These are phyloP conservation scores for Diorhabda elongata DNA, from an alignment of 1,140 invertebrate genomes.

Conservation along the genomic window DNA sequence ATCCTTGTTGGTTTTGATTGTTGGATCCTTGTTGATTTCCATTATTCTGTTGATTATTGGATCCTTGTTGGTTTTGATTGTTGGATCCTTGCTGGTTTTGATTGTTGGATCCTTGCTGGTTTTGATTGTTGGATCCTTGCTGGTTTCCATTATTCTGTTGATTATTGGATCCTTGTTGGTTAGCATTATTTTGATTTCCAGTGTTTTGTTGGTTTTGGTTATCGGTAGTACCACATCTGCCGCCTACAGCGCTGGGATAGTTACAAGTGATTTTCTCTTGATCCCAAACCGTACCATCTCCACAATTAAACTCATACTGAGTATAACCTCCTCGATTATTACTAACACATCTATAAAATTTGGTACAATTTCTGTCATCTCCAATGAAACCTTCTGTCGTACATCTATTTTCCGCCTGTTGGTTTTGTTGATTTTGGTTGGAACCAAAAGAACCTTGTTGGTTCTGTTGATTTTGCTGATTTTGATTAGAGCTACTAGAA, in stretches of 20 bases:
- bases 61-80: slow-evolving; percentile 15
- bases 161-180: slow-evolving; percentile 13
- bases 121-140: slow-evolving; percentile 4
- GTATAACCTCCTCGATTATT: slow-evolving; percentile 51
- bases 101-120: slow-evolving; percentile 32
- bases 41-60: slow-evolving; percentile 18
- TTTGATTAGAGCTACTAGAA: slow-evolving; percentile 10
- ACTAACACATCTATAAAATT: slow-evolving; percentile 66
- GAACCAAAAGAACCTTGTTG: not conserved
- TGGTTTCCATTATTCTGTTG: no score
- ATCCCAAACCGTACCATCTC: slow-evolving; percentile 62
- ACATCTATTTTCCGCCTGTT: slow-evolving; percentile 40
- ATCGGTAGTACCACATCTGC: slow-evolving; percentile 22
- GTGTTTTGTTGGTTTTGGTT: slow-evolving; percentile 11
- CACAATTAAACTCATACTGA: slow-evolving; percentile 60
- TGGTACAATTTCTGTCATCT: slow-evolving; percentile 57
- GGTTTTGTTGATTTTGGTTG: slow-evolving; percentile 20
- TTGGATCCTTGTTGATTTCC: slow-evolving; percentile 27
- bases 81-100: slow-evolving; percentile 6
- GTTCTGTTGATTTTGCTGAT: slow-evolving; percentile 18
- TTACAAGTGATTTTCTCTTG: slow-evolving; percentile 56
- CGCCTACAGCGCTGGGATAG: slow-evolving; percentile 49
- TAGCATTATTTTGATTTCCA: slow-evolving; percentile 17
- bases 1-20: slow-evolving; percentile 19
- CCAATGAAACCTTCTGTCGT: slow-evolving; percentile 54